Base-by-base conservation (phyloP, 2,797 vertebrate genomes). In the Tragopan temminckii region DNA sequence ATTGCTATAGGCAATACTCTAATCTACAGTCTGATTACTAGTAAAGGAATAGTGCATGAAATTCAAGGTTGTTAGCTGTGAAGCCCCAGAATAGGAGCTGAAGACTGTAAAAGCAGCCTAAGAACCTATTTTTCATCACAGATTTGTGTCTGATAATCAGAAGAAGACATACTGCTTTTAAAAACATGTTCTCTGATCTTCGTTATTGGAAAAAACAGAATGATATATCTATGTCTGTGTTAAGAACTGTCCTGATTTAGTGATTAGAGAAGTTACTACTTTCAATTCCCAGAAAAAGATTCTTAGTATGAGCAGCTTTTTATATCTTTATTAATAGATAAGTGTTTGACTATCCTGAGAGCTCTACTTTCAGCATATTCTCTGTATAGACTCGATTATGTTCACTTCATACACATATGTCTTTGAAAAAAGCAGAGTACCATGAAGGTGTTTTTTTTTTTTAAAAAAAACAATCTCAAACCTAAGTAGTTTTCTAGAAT, bases 41-140 rank as follows among this genome's bases (percentile, higher is more conserved):
- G 74, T 89, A 74, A 87, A 64, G 63, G 31, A 90, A 35, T 59
- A 91, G 64, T 57, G 67, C 52, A 19, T 19, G 3, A 70, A 90
- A 94, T 70, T 94, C 88, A 67, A 94, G 25, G 46, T 88, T 88
- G 18, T 95, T 91, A 48, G 4, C 72, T 88, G 18, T 71, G 55
- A 68, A 83, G 33, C 33, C 21, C 90, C n/a, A 13, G 10, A 31
- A 33, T 69, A 55, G 42, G 46, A 88, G 5, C 15, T 89, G 77
- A 88, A 75, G 24, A 42, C 33, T 50, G 55, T 43, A 95, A 85
- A 31, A 84, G 84, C 78, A 83, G n/a, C 53, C 53, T 71, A 75
- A 68, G 83, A 88, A 61, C 82, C 58, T 83, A 33, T 68, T 85
- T 92, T 95, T 84, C 68, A 11, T 82, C 52, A 43, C 38, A 74